Percentiles rank a stretch among this genome's conserved stretches.
These are phyloP conservation scores for Pipa parva DNA, from an alignment of 2,113 vertebrate species.

Conservation along the genomic window DNA sequence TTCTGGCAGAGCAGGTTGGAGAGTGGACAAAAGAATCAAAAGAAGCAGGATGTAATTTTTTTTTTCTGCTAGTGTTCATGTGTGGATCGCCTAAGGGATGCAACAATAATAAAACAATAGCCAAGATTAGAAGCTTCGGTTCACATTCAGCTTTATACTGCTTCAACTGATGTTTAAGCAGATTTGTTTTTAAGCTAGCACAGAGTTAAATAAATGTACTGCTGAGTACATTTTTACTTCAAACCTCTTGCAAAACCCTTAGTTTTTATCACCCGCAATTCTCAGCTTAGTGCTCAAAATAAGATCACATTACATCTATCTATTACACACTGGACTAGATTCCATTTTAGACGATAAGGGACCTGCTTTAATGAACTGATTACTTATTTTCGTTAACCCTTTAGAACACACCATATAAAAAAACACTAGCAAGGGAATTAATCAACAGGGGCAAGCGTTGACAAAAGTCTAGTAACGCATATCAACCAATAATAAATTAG, in stretches of 20 bases:
- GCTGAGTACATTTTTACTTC: background rate
- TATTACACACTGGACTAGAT: too few species aligned
- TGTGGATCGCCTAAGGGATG: conserved; percentile 71
- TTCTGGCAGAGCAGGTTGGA: conserved; percentile 80
- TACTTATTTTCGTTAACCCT: too few species aligned
- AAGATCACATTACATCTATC: too few species aligned
- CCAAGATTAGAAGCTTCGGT: conserved; percentile 65
- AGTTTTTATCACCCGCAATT: background rate
- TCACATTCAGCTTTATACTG: conserved; percentile 63
- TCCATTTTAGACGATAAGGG: too few species aligned
- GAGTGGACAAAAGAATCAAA: conserved; percentile 79
- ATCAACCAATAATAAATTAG: too few species aligned
- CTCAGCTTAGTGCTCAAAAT: too few species aligned
- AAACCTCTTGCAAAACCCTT: background rate
- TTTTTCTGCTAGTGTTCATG: conserved; percentile 60
- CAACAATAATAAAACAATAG: conserved; percentile 84
- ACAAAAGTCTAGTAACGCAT: too few species aligned
- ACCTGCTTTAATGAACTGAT: too few species aligned
- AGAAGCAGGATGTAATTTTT: conserved; percentile 80
- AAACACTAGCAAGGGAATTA: too few species aligned
- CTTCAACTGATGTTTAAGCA: conserved; percentile 33
- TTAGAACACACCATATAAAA: too few species aligned
- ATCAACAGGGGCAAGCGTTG: too few species aligned
- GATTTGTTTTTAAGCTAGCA: background rate
- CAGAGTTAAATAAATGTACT: background rate